phyloP scores from a whole-genome alignment of 2,113 vertebrate species.

The Melanostigma gelatinosum region DNA sequence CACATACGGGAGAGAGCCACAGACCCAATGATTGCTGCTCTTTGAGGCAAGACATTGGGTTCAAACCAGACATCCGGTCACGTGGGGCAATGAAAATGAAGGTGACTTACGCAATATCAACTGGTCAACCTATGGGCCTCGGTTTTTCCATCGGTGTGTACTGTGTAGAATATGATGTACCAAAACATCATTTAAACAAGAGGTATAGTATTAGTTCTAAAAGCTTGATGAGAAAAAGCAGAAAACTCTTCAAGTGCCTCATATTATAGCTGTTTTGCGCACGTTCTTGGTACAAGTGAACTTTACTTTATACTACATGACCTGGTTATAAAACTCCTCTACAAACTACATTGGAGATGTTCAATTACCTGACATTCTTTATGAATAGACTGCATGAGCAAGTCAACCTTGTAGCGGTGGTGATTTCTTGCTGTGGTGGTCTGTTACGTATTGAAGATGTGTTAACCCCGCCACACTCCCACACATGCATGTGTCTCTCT shows the following conservation, averaged over 20 bases:
- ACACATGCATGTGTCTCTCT: slow-evolving; percentile 5
- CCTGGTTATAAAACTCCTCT: not conserved
- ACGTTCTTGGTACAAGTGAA: slow-evolving; percentile 3
- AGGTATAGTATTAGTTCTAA: not conserved
- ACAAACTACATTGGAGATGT: not conserved
- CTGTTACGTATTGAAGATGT: slow-evolving; percentile 1
- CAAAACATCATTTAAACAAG: not conserved
- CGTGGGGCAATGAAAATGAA: not conserved
- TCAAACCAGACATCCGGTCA: not conserved
- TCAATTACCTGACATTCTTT: not conserved
- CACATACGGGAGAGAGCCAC: slow-evolving; percentile 7
- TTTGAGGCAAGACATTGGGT: slow-evolving; percentile 2
- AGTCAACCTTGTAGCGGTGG: slow-evolving; percentile 7
- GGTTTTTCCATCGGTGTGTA: not conserved
- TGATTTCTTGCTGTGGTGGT: not conserved
- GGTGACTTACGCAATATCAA: not conserved
- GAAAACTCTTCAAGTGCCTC: not conserved
- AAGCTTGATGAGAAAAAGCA: not conserved
- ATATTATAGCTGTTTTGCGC: not conserved
- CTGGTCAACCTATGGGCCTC: not conserved
- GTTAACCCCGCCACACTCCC: slow-evolving; percentile 1
- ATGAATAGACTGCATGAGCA: not conserved
- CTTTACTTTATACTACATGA: slow-evolving; percentile 22
- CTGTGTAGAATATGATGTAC: not conserved
- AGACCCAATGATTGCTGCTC: not conserved